phyloP scores from a whole-genome alignment of 2,797 vertebrate species.

The Eulemur coronatus region DNA sequence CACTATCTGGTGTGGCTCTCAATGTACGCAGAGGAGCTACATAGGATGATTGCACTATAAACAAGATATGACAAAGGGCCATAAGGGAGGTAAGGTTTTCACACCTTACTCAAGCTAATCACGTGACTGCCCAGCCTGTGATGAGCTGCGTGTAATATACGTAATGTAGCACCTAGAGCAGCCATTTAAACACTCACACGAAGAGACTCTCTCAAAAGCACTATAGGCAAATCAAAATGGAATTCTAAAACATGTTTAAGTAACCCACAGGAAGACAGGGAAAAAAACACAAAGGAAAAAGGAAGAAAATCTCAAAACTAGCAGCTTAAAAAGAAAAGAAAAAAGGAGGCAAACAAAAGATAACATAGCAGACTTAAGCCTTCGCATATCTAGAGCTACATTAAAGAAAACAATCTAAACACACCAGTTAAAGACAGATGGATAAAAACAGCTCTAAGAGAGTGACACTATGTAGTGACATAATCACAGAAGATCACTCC shows the following conservation, averaged over 20 bases:
- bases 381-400: accelerated
- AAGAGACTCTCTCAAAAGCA: neutral
- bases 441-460: too few relatives aligned
- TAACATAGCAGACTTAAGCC: neutral
- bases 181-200: accelerated
- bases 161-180: too few relatives aligned
- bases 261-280: neutral
- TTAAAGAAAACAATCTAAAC: neutral
- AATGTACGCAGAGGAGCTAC: too few relatives aligned
- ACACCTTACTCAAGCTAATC: neutral
- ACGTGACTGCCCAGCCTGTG: too few relatives aligned
- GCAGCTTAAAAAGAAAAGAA: neutral
- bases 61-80: neutral
- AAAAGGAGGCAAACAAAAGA: neutral
- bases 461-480: accelerated
- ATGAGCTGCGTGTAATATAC: accelerated
- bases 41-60: neutral
- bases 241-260: neutral
- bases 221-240: too few relatives aligned
- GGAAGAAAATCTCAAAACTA: neutral
- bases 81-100: neutral
- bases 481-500: neutral
- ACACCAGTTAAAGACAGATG: neutral
- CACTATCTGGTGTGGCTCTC: neutral
- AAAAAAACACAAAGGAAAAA: neutral